A percentile compares a stretch with the other conserved stretches of the same genome.
phyloP scores from a whole-genome alignment of 2,888 invertebrate genomes.

The Brachylomia viminalis region DNA sequence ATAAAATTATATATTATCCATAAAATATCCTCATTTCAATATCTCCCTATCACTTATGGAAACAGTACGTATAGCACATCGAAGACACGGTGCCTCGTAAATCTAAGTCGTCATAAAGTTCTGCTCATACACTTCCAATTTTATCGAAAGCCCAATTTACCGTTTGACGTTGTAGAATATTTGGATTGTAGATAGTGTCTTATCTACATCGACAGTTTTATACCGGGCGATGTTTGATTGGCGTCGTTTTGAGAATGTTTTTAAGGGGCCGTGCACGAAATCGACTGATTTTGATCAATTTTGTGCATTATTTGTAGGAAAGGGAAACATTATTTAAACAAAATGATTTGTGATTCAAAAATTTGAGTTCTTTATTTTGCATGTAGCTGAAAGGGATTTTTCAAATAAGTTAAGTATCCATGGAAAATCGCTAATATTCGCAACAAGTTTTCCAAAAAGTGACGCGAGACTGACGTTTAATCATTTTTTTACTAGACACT shows the following conservation, averaged over 20 bases:
- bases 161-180: slow-evolving; percentile 68
- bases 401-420: too few relatives aligned
- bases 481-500: too few relatives aligned
- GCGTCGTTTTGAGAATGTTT: slow-evolving; percentile 18
- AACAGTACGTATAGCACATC: slow-evolving; percentile 51
- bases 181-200: slow-evolving; percentile 62
- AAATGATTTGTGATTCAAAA: too few relatives aligned
- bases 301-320: too few relatives aligned
- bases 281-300: too few relatives aligned
- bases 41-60: slow-evolving; percentile 61
- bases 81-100: slow-evolving; percentile 62
- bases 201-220: slow-evolving; percentile 59
- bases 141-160: slow-evolving; percentile 63
- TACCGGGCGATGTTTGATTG: slow-evolving; percentile 17
- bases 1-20: slow-evolving; percentile 25
- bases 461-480: too few relatives aligned
- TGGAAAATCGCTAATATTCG: too few relatives aligned
- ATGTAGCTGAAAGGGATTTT: too few relatives aligned
- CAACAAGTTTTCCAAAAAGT: too few relatives aligned
- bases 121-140: slow-evolving; percentile 60
- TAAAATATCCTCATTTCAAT: slow-evolving; percentile 62
- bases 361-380: too few relatives aligned
- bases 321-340: too few relatives aligned
- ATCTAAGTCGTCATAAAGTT: slow-evolving; percentile 66
- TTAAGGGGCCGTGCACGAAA: too few relatives aligned